phyloP scores from a whole-genome alignment of 2,888 invertebrate species.

The Pristionchus fissidentatus region DNA sequence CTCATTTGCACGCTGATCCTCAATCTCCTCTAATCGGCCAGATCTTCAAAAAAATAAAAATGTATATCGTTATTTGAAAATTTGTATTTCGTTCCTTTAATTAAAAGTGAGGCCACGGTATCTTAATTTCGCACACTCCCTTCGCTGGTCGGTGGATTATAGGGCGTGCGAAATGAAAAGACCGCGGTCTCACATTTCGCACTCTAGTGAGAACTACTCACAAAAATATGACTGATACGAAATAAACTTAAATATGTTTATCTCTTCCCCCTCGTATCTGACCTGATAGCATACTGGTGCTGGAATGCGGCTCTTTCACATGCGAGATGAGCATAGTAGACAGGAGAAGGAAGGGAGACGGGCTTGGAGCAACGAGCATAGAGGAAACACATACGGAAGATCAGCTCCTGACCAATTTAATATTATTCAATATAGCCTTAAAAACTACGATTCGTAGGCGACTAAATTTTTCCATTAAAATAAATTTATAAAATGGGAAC shows the following conservation, averaged over 20 bases:
- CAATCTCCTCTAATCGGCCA: background rate
- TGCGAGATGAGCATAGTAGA: conserved; percentile 98
- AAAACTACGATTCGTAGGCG: no score
- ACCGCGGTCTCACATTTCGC: no score
- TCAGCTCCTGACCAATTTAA: conserved; percentile 44
- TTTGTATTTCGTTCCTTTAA: background rate
- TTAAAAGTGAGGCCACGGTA: no score
- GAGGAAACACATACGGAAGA: conserved; percentile 56
- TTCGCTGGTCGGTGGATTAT: no score
- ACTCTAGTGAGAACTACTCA: no score
- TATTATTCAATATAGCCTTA: no score
- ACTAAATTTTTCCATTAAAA: no score
- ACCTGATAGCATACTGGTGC: conserved; percentile 48
- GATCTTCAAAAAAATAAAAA: background rate
- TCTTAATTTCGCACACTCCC: no score
- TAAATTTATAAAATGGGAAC: conserved; percentile 43
- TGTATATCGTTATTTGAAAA: background rate
- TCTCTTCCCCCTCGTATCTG: no score
- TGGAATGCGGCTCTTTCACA: conserved; percentile 91
- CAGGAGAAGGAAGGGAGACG: conserved; percentile 98
- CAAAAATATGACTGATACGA: no score
- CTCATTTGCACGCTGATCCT: background rate
- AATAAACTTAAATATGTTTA: no score
- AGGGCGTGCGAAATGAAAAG: no score
- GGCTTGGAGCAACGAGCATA: conserved; percentile 84